phyloP scores from a whole-genome alignment of 2,888 invertebrate genomes.

The Cephalotes varians region DNA sequence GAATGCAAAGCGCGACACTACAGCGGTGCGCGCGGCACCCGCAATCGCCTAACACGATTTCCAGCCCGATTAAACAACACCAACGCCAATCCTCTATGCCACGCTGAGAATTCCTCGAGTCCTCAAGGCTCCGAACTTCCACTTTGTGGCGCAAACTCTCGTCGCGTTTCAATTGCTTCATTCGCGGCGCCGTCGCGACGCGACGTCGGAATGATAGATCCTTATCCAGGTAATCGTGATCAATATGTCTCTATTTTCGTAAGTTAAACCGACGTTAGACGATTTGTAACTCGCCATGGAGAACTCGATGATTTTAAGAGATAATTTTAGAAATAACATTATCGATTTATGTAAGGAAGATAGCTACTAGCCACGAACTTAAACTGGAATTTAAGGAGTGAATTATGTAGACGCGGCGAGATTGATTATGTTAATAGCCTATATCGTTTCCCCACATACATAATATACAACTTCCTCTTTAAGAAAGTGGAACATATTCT shows the following conservation, averaged over 20 bases:
- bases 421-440: constrained; percentile 3
- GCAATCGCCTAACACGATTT: constrained; percentile 62
- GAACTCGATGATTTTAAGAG: not conserved
- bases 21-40: constrained; percentile 19
- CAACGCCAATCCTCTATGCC: not conserved
- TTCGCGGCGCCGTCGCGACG: not conserved
- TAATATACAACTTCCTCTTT: not conserved
- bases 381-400: not conserved
- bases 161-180: constrained; percentile 27
- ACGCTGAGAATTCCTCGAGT: constrained; percentile 27
- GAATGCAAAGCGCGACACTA: constrained; percentile 55
- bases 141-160: constrained; percentile 38
- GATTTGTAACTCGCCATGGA: not conserved
- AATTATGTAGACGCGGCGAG: not conserved
- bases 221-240: not conserved
- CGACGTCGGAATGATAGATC: not conserved
- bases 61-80: constrained; percentile 61
- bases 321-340: not conserved
- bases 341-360: not conserved
- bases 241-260: not conserved
- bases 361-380: not conserved
- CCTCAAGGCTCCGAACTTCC: constrained; percentile 25
- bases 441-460: not conserved
- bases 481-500: not conserved
- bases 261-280: not conserved